A percentile compares a stretch with the other conserved stretches of the same genome.
phyloP scores from a whole-genome alignment of 2,113 vertebrate genomes.

The Coptodon rendalli region DNA sequence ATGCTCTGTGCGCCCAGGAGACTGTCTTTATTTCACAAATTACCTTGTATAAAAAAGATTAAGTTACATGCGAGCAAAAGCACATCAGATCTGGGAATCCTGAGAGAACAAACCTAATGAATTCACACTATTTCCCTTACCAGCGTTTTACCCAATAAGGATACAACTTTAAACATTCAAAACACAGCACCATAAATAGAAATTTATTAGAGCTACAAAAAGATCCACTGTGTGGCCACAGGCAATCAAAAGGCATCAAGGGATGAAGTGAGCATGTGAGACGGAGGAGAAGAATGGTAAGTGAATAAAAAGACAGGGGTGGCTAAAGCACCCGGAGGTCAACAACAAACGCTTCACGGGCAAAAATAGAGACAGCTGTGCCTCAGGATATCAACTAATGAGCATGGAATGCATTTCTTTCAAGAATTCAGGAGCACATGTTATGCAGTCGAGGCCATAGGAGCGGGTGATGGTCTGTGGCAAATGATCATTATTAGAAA shows the following conservation, averaged over 20 bases:
- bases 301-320: neutral
- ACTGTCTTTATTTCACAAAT: neutral
- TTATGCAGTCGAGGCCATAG: neutral
- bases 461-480: slow-evolving; percentile 23
- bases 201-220: neutral
- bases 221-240: neutral
- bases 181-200: neutral
- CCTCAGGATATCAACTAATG: slow-evolving; percentile 59
- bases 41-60: neutral
- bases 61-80: neutral
- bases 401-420: slow-evolving; percentile 21
- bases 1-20: neutral
- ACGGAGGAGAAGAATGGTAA: neutral
- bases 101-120: neutral
- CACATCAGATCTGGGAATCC: neutral
- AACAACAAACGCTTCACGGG: slow-evolving; percentile 39
- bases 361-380: slow-evolving; percentile 32
- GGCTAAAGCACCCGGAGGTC: slow-evolving; percentile 35
- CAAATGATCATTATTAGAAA: slow-evolving; percentile 25
- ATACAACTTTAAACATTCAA: neutral
- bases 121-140: neutral
- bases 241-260: neutral
- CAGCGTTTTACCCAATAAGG: neutral
- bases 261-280: neutral
- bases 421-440: neutral